Conservation (phyloP, 1,140 invertebrate species). For the Eueides isabella region DNA sequence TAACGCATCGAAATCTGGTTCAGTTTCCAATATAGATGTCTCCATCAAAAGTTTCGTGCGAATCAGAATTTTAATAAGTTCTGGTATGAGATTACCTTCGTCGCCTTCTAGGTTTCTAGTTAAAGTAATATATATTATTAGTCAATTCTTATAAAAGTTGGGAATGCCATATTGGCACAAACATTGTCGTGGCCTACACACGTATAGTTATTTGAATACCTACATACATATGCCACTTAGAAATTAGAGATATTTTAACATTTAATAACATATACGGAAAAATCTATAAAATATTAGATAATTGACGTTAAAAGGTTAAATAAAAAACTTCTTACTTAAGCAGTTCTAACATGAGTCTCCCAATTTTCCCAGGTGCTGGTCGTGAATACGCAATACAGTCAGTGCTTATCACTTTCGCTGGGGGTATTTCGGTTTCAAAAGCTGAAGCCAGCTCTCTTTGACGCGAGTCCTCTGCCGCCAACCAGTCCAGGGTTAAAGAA, state of each 20-base stretch:
- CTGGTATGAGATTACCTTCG: slow-evolving; percentile 52
- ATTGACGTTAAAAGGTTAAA: too few species aligned
- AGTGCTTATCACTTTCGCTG: slow-evolving; percentile 46
- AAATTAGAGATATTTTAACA: too few species aligned
- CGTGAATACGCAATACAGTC: slow-evolving; percentile 61
- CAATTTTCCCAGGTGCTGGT: slow-evolving; percentile 61
- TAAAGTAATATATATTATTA: background rate
- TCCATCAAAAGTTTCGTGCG: slow-evolving; percentile 62
- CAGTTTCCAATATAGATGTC: slow-evolving; percentile 57
- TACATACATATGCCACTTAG: too few species aligned
- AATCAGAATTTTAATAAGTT: slow-evolving; percentile 55
- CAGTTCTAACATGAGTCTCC: slow-evolving; percentile 66
- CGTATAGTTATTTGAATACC: too few species aligned
- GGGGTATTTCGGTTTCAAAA: slow-evolving; percentile 55
- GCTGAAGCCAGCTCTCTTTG: slow-evolving; percentile 60
- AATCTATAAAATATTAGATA: background rate
- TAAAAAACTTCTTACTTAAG: slow-evolving; percentile 53
- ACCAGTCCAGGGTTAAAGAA: slow-evolving; percentile 66
- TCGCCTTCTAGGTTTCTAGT: slow-evolving; percentile 67
- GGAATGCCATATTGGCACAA: background rate
- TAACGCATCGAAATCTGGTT: slow-evolving; percentile 61
- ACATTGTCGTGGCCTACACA: too few species aligned
- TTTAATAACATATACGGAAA: background rate
- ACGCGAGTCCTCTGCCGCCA: slow-evolving; percentile 60
- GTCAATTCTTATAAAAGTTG: background rate